phyloP scores from a whole-genome alignment of 1,140 invertebrate species.

The Bombus waltoni region DNA sequence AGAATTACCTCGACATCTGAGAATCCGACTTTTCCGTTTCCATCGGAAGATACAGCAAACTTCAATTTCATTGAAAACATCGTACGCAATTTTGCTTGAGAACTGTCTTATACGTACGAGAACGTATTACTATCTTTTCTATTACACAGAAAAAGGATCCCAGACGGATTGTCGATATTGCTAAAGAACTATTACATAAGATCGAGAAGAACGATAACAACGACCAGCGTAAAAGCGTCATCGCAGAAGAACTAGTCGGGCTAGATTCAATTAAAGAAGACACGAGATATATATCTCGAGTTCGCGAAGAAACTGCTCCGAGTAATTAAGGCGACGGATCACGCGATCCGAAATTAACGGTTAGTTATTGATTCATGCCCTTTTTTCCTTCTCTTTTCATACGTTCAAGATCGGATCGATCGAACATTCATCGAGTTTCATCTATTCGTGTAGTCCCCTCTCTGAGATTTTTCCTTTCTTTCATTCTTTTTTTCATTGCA shows the following conservation, averaged over 20 bases:
- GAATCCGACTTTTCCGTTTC: background rate
- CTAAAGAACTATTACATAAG: background rate
- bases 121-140: background rate
- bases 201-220: background rate
- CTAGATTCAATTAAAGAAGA: constrained; percentile 44
- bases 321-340: constrained; percentile 41
- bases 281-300: constrained; percentile 14
- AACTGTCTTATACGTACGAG: background rate
- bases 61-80: background rate
- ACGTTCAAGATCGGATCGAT: background rate
- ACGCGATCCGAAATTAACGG: constrained; percentile 40
- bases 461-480: too few species aligned
- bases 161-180: background rate
- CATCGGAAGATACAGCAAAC: background rate
- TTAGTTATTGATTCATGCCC: constrained; percentile 18
- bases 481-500: too few species aligned
- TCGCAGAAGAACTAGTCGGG: background rate
- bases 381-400: background rate
- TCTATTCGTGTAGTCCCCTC: background rate
- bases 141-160: background rate
- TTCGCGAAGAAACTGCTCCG: background rate
- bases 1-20: background rate
- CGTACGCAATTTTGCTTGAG: background rate
- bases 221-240: background rate
- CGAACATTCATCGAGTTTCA: background rate